Conservation (phyloP, 2,797 vertebrate species). For the Gymnoscopelus microlampas region DNA sequence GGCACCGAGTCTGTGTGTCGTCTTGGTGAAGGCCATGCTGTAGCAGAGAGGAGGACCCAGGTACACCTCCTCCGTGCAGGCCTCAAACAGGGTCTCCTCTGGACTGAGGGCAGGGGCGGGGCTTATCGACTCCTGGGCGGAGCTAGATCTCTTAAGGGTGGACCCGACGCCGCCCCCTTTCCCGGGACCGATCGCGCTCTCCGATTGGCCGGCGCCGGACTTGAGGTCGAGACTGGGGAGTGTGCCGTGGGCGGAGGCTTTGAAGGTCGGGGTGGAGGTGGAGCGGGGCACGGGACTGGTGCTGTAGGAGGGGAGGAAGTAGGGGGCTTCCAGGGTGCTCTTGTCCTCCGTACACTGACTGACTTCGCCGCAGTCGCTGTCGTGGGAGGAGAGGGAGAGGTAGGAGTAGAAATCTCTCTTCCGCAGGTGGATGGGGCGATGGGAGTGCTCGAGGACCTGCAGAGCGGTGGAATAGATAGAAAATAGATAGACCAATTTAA, state of each 20-base stretch:
- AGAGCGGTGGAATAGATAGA: background rate
- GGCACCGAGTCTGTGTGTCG: slow-evolving; percentile 35
- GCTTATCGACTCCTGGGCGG: slow-evolving; percentile 48
- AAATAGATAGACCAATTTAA: too few relatives aligned
- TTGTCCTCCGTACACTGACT: slow-evolving; percentile 87
- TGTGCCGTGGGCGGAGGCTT: background rate
- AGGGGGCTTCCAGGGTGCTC: slow-evolving; percentile 80
- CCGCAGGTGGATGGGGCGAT: slow-evolving; percentile 89
- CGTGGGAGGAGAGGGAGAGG: slow-evolving; percentile 96
- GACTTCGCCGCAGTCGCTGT: slow-evolving; percentile 98
- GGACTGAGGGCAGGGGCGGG: slow-evolving; percentile 73
- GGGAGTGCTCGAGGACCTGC: slow-evolving; percentile 92
- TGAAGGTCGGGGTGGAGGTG: slow-evolving; percentile 10
- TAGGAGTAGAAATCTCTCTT: slow-evolving; percentile 98
- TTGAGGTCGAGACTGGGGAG: background rate
- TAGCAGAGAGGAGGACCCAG: slow-evolving; percentile 82
- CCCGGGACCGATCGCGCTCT: slow-evolving; percentile 65
- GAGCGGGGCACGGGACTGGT: slow-evolving; percentile 40
- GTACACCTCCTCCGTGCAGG: slow-evolving; percentile 88
- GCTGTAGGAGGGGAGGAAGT: slow-evolving; percentile 53
- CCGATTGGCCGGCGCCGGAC: background rate
- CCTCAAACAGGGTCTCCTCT: slow-evolving; percentile 89
- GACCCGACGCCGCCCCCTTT: too few relatives aligned
- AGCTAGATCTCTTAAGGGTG: too few relatives aligned
- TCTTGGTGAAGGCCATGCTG: slow-evolving; percentile 74